These are phyloP conservation scores for Nephrotoma appendiculata DNA, from an alignment of 2,888 invertebrate genomes.

Conservation along the genomic window DNA sequence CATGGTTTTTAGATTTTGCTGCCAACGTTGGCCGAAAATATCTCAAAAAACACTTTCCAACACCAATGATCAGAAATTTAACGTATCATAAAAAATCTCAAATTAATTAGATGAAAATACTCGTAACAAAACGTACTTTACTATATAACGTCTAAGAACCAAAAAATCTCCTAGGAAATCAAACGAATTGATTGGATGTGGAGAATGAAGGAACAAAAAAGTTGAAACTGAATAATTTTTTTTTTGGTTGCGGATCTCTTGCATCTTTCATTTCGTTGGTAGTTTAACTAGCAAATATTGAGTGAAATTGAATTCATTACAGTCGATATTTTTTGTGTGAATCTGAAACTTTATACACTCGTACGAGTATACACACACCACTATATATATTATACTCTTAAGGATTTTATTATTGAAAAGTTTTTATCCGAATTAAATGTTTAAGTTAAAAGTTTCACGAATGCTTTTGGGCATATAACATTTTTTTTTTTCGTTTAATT, in stretches of 20 bases:
- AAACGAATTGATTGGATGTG: not conserved
- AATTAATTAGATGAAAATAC: not conserved
- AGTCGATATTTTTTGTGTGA: not conserved
- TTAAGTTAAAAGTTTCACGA: not conserved
- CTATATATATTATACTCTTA: not conserved
- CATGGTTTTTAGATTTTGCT: no score
- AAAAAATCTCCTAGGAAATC: not conserved
- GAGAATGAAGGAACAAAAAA: not conserved
- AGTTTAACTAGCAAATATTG: not conserved
- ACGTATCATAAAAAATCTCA: not conserved
- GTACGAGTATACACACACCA: not conserved
- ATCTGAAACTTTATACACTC: not conserved
- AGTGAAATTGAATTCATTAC: not conserved
- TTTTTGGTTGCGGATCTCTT: not conserved
- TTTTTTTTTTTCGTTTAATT: not conserved
- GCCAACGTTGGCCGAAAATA: not conserved
- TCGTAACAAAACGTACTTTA: not conserved
- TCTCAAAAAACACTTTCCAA: not conserved
- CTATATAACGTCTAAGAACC: not conserved
- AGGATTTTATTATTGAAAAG: not conserved
- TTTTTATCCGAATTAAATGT: not conserved
- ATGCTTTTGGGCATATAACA: not conserved
- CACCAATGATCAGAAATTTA: not conserved
- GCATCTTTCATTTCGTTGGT: not conserved
- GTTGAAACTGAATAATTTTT: not conserved